These are phyloP conservation scores for Brachionus rotundiformis DNA, from an alignment of 1,140 invertebrate genomes.

Conservation along the genomic window DNA sequence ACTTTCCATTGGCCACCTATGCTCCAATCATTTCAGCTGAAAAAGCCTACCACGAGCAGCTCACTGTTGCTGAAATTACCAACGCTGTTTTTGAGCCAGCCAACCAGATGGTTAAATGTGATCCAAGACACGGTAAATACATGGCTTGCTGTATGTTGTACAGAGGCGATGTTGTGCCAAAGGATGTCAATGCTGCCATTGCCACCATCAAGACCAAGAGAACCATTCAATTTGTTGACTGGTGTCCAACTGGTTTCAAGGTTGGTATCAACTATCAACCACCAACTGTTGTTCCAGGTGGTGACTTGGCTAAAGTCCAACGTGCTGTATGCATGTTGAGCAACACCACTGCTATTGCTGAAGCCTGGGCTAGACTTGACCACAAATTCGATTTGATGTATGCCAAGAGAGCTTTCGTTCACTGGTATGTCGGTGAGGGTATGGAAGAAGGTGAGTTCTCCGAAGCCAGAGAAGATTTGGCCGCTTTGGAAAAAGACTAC, in stretches of 20 bases:
- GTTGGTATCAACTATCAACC: slow-evolving; percentile 79
- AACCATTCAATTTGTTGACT: slow-evolving; percentile 54
- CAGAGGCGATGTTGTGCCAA: slow-evolving; percentile 67
- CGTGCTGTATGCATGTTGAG: slow-evolving; percentile 76
- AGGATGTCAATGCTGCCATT: slow-evolving; percentile 75
- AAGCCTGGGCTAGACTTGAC: slow-evolving; percentile 74
- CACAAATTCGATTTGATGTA: slow-evolving; percentile 55
- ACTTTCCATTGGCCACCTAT: slow-evolving; percentile 63
- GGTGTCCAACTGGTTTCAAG: slow-evolving; percentile 57
- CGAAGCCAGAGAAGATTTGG: slow-evolving; percentile 57
- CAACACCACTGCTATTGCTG: slow-evolving; percentile 78
- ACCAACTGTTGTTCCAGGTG: slow-evolving; percentile 73
- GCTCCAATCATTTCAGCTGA: slow-evolving; percentile 59
- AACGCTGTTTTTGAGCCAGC: slow-evolving; percentile 70
- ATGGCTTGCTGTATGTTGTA: slow-evolving; percentile 70
- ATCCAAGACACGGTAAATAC: slow-evolving; percentile 74
- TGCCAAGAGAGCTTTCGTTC: slow-evolving; percentile 54
- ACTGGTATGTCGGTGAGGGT: slow-evolving; percentile 64
- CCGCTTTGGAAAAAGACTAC: slow-evolving; percentile 55
- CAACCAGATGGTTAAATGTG: slow-evolving; percentile 74
- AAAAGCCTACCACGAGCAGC: slow-evolving; percentile 64
- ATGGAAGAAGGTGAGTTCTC: slow-evolving; percentile 65
- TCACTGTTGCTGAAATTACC: slow-evolving; percentile 66
- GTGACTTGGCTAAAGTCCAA: slow-evolving; percentile 69
- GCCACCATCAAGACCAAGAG: slow-evolving; percentile 69